A percentile compares a stretch with the other conserved stretches of the same genome.
Conservation (phyloP, 2,888 invertebrate genomes). For the Halictus ligatus region DNA sequence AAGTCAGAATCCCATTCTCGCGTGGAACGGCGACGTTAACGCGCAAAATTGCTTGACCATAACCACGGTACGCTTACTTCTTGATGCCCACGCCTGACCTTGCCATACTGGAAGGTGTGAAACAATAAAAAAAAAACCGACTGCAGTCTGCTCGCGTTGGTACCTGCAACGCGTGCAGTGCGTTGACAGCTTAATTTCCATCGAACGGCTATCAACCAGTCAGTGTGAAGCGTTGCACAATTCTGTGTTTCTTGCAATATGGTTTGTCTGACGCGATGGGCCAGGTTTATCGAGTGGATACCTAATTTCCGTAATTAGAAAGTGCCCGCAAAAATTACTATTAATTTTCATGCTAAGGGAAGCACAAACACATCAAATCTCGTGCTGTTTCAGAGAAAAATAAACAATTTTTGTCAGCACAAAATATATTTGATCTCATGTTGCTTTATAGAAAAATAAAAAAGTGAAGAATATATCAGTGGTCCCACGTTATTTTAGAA, state of each 20-base stretch:
- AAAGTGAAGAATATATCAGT: too few relatives aligned
- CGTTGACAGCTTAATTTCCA: conserved; percentile 17
- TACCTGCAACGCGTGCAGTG: conserved; percentile 23
- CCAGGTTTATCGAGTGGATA: background rate
- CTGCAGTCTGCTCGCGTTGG: conserved; percentile 8
- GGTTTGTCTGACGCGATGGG: background rate
- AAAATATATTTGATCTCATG: too few relatives aligned
- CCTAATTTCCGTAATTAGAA: background rate
- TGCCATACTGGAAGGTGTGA: conserved; percentile 55
- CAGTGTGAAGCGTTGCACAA: background rate
- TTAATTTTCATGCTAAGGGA: too few relatives aligned
- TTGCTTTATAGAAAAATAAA: too few relatives aligned
- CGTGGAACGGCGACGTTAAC: conserved; percentile 40
- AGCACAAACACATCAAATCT: too few relatives aligned
- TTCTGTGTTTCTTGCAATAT: background rate
- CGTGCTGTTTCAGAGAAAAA: too few relatives aligned
- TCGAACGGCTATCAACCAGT: background rate
- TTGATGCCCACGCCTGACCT: conserved; percentile 71
- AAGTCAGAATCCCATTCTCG: conserved; percentile 37
- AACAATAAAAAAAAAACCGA: conserved; percentile 38
- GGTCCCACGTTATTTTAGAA: too few relatives aligned
- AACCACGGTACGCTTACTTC: conserved; percentile 53
- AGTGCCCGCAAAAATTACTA: too few relatives aligned
- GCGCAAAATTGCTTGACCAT: conserved; percentile 60
- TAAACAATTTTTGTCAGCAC: too few relatives aligned